A percentile compares a stretch with the other conserved stretches of the same genome.
Evolutionary conservation across 2,113 vertebrate genomes (phyloP).

Genomic region (Emydocephalus ijimae): DNA sequence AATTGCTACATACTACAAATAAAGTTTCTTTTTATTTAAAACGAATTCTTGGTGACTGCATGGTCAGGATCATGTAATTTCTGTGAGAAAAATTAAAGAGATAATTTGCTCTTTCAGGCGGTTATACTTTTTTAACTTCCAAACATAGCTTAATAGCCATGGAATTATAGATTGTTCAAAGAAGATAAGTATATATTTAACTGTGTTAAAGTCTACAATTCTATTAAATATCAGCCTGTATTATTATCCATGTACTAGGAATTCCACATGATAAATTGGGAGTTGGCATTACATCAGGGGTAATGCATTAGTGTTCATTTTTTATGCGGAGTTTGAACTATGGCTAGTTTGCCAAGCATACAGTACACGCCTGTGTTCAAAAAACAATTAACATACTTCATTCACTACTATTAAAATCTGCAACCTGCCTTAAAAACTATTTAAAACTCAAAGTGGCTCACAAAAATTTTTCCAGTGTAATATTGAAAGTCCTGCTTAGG

Average conservation of each 20-base stretch:
- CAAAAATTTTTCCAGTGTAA: not conserved
- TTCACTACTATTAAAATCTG: not conserved
- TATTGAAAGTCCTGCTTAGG: not conserved
- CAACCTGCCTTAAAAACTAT: not conserved
- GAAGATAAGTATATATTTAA: not conserved
- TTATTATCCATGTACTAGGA: not conserved
- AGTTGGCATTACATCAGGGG: not conserved
- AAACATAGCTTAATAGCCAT: not conserved
- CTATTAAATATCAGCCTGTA: not conserved
- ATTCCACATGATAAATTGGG: not conserved
- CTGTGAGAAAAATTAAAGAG: not conserved
- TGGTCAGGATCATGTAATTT: not conserved
- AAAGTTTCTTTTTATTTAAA: not conserved
- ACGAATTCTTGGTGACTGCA: not conserved
- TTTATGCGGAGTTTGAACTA: not conserved
- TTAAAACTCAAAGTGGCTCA: not conserved
- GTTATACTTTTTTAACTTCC: not conserved
- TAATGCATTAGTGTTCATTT: not conserved
- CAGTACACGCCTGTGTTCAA: not conserved
- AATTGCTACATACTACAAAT: not conserved
- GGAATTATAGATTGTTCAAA: not conserved
- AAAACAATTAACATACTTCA: not conserved
- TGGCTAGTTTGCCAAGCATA: not conserved
- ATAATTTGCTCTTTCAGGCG: not conserved
- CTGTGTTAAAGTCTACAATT: not conserved